A percentile compares a stretch with the other conserved stretches of the same genome.
These are phyloP conservation scores for Aurelia aurita DNA, from an alignment of 30 jellyfish, hydroid and myxozoan genomes.

Conservation along the genomic window DNA sequence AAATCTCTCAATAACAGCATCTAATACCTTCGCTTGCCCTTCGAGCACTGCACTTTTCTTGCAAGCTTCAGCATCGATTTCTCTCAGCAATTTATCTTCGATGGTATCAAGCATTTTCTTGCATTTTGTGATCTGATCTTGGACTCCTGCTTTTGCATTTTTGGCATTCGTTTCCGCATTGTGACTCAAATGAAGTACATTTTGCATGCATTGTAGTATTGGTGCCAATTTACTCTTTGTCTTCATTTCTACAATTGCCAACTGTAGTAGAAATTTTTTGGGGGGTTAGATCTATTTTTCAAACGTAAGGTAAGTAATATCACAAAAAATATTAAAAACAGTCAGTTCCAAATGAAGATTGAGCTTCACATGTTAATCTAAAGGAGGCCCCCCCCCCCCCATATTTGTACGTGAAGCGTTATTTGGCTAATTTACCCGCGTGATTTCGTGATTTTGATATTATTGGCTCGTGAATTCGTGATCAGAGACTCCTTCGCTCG, in stretches of 20 bases:
- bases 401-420: no score
- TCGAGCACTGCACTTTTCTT: conserved; percentile 18
- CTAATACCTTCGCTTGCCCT: conserved; percentile 21
- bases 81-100: conserved; percentile 16
- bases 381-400: no score
- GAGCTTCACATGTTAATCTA: no score
- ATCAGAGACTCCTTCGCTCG: no score
- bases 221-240: conserved; percentile 14
- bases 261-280: conserved; percentile 1
- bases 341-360: no score
- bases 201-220: conserved; percentile 21
- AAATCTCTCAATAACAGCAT: not conserved
- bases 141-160: conserved; percentile 36
- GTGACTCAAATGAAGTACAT: not conserved
- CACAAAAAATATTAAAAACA: no score
- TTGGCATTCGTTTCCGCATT: not conserved
- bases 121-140: not conserved
- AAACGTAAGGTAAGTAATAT: not conserved
- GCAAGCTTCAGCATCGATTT: conserved; percentile 15
- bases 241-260: conserved; percentile 49
- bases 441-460: no score
- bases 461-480: no score
- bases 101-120: conserved; percentile 22
- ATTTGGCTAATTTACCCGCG: no score
- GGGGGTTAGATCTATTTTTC: not conserved